Conservation (phyloP, 2,113 vertebrate genomes). For the Opisthocomus hoazin region DNA sequence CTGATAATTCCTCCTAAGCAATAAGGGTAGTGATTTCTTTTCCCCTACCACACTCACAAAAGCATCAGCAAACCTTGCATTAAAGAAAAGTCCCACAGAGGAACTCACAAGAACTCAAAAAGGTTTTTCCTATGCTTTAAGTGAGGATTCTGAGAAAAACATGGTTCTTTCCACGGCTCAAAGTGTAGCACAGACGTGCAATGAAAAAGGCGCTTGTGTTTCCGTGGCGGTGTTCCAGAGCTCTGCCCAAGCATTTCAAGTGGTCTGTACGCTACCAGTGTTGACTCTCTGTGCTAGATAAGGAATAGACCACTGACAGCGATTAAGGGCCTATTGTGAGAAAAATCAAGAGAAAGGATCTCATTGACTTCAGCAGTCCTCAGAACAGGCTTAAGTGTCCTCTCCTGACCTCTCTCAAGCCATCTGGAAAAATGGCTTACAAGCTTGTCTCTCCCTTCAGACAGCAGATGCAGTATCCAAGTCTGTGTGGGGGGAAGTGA, state of each 20-base stretch:
- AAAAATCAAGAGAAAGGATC: not conserved
- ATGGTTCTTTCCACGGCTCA: accelerated
- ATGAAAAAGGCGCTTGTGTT: not conserved
- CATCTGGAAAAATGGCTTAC: conserved; percentile 2
- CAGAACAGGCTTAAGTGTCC: not conserved
- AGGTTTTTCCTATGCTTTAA: not conserved
- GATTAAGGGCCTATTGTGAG: not conserved
- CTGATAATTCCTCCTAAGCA: not conserved
- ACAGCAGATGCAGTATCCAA: not conserved
- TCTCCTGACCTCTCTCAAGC: not conserved
- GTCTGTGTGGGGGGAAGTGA: not conserved
- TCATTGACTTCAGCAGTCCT: conserved; percentile 13
- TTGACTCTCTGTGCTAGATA: not conserved
- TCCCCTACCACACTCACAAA: not conserved
- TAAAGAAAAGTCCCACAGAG: not conserved
- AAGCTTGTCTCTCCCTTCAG: not conserved
- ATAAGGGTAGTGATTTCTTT: not conserved
- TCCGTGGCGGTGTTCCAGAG: not conserved
- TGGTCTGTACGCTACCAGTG: not conserved
- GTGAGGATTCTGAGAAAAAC: not conserved
- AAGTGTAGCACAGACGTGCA: not conserved
- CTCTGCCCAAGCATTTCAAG: not conserved
- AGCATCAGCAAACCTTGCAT: not conserved
- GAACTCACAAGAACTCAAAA: not conserved
- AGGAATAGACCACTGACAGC: not conserved